Evolutionary conservation across 2,888 invertebrate species (phyloP).

Genomic region (Mayetiola destructor): DNA sequence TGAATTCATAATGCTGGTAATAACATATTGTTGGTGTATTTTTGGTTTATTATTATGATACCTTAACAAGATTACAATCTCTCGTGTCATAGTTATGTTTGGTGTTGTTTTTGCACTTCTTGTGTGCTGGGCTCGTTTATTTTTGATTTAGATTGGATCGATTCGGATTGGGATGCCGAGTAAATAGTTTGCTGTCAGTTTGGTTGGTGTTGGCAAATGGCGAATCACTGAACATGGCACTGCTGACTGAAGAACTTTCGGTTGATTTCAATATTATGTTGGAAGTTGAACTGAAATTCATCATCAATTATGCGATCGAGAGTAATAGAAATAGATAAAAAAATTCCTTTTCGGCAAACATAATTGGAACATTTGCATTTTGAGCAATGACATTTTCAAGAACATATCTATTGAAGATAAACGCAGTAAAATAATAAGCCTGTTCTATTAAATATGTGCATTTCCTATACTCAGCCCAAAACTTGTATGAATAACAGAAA

Average conservation of each 20-base stretch:
- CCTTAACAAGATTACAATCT: constrained; percentile 16
- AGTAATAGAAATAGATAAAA: too few species aligned
- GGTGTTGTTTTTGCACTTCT: background rate
- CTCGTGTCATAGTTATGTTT: background rate
- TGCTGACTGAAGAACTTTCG: background rate
- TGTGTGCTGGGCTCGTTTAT: background rate
- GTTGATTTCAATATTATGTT: constrained; percentile 1
- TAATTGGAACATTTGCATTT: too few species aligned
- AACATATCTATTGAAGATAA: too few species aligned
- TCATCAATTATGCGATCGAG: too few species aligned
- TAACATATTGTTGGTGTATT: constrained; percentile 14
- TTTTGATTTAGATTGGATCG: background rate
- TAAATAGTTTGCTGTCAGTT: background rate
- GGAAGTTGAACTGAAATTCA: too few species aligned
- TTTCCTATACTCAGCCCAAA: too few species aligned
- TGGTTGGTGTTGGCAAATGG: background rate
- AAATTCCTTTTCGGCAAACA: too few species aligned
- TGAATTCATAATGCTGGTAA: constrained; percentile 12
- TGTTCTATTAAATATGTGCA: too few species aligned
- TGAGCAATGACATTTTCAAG: too few species aligned
- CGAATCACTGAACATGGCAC: background rate
- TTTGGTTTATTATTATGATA: constrained; percentile 15
- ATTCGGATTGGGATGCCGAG: background rate
- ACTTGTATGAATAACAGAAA: too few species aligned
- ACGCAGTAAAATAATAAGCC: too few species aligned